phyloP scores from a whole-genome alignment of 2,797 vertebrate species.

The Alauda arvensis region DNA sequence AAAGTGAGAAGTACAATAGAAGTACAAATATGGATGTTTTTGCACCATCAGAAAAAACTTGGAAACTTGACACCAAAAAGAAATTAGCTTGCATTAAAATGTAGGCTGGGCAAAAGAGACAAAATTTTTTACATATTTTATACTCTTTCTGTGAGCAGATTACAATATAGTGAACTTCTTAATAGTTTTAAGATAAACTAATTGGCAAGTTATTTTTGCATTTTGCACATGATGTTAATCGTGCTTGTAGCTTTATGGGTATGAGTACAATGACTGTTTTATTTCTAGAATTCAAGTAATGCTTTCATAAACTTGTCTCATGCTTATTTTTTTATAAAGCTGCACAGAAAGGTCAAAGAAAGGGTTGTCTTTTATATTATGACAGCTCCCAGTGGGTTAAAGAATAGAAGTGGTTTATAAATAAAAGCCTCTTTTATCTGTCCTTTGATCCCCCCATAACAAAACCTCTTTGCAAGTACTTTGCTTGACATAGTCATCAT shows the following conservation, averaged over 20 bases:
- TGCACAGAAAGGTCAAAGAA: slow-evolving; percentile 35
- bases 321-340: slow-evolving; percentile 43
- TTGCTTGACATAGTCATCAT: background rate
- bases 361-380: slow-evolving; percentile 28
- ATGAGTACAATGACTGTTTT: slow-evolving; percentile 23
- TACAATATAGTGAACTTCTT: background rate
- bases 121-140: background rate
- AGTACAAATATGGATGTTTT: background rate
- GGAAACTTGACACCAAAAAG: background rate
- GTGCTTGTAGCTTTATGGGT: background rate
- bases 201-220: background rate
- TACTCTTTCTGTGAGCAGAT: background rate
- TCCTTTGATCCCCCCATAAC: slow-evolving; percentile 17
- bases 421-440: slow-evolving; percentile 52
- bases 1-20: background rate
- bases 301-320: slow-evolving; percentile 29
- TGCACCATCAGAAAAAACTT: background rate
- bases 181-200: slow-evolving; percentile 29
- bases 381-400: slow-evolving; percentile 16
- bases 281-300: slow-evolving; percentile 36
- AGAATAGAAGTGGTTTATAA: slow-evolving; percentile 51
- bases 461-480: slow-evolving; percentile 13
- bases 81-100: background rate
- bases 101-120: background rate
- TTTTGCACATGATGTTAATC: slow-evolving; percentile 16